These are phyloP conservation scores for Rhaphigaster nebulosa DNA, from an alignment of 2,888 invertebrate species.

Conservation along the genomic window DNA sequence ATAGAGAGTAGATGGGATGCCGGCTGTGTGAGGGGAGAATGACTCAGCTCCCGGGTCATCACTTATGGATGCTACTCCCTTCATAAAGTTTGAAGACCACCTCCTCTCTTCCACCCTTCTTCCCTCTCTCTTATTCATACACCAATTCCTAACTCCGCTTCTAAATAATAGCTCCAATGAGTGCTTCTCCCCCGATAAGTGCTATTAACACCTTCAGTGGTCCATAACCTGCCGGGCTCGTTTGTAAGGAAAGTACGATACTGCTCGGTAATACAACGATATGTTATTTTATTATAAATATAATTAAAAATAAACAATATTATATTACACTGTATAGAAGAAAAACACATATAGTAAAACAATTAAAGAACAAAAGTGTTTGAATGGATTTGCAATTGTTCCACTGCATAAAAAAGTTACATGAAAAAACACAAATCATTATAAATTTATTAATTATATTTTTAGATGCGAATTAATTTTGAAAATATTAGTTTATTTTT, in stretches of 20 bases:
- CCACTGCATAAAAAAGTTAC: no score
- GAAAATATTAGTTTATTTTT: no score
- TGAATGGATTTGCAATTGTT: no score
- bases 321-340: no score
- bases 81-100: slow-evolving; percentile 28
- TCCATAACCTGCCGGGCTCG: slow-evolving; percentile 1
- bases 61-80: slow-evolving; percentile 40
- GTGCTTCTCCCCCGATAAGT: slow-evolving; percentile 12
- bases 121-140: slow-evolving; percentile 42
- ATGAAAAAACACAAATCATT: no score
- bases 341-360: no score
- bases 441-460: no score
- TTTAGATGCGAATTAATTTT: no score
- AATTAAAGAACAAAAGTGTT: no score
- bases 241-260: background rate
- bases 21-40: background rate
- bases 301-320: no score
- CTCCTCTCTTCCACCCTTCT: background rate
- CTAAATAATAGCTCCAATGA: slow-evolving; percentile 47
- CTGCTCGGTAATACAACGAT: no score
- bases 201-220: slow-evolving; percentile 44
- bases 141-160: slow-evolving; percentile 31
- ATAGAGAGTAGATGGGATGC: background rate
- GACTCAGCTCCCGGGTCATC: background rate
- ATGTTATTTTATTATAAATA: no score